Conservation (phyloP, 2,888 invertebrate genomes). For the Sinhomidia bicolor region DNA sequence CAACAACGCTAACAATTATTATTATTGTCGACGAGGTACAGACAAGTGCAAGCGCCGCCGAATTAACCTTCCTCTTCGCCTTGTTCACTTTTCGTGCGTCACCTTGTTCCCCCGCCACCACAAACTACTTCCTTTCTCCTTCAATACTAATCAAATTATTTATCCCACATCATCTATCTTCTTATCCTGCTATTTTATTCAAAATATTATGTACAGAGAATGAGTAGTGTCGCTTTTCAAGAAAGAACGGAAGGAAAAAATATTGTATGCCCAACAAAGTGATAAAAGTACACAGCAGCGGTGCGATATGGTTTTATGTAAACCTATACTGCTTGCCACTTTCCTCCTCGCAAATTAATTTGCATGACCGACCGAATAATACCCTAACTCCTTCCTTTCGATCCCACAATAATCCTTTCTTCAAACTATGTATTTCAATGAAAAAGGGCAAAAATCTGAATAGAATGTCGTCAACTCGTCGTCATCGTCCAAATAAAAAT, state of each 20-base stretch:
- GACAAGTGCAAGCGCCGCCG: slow-evolving; percentile 27
- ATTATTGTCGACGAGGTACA: slow-evolving; percentile 12
- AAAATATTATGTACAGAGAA: not conserved
- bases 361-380: slow-evolving; percentile 44
- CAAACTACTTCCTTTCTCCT: slow-evolving; percentile 43
- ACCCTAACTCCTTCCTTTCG: not conserved
- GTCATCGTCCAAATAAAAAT: slow-evolving; percentile 32
- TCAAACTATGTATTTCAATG: slow-evolving; percentile 8
- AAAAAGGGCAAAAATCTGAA: slow-evolving; percentile 50
- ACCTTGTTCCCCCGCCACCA: slow-evolving; percentile 42
- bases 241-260: slow-evolving; percentile 29
- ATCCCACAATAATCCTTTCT: not conserved
- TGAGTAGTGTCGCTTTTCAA: not conserved
- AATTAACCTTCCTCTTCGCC: slow-evolving; percentile 70
- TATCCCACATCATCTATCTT: slow-evolving; percentile 35
- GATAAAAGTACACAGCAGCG: not conserved
- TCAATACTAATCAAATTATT: slow-evolving; percentile 46
- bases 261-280: not conserved
- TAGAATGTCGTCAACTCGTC: slow-evolving; percentile 37
- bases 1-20: slow-evolving; percentile 25
- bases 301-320: no score
- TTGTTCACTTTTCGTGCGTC: slow-evolving; percentile 46
- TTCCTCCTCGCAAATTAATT: slow-evolving; percentile 37
- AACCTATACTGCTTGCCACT: not conserved
- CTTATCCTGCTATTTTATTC: slow-evolving; percentile 6